Evolutionary conservation across 2,888 invertebrate species (phyloP).

Genomic region (Ormyrus labotus): DNA sequence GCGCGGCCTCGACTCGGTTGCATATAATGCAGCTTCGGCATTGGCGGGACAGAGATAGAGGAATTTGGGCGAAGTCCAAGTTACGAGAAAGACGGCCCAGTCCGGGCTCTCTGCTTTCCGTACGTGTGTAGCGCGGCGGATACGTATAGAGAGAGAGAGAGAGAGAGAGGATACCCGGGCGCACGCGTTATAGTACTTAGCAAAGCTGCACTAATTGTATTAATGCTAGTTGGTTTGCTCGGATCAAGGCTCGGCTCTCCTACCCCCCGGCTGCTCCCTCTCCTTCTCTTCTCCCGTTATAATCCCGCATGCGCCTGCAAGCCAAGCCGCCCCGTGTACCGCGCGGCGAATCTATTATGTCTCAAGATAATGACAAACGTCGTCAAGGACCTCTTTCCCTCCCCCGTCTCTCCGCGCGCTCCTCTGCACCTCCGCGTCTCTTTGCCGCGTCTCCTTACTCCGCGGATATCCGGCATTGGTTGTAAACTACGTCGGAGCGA

Average conservation of each 20-base stretch:
- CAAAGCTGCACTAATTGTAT: slow-evolving; percentile 74
- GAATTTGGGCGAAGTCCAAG: slow-evolving; percentile 71
- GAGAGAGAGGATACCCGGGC: slow-evolving; percentile 43
- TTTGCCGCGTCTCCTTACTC: neutral
- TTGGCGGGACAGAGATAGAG: slow-evolving; percentile 40
- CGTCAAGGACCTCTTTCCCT: slow-evolving; percentile 13
- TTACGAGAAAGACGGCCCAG: slow-evolving; percentile 59
- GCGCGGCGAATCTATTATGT: slow-evolving; percentile 65
- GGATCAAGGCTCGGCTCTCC: slow-evolving; percentile 63
- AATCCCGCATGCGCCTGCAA: slow-evolving; percentile 61
- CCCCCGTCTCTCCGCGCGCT: neutral
- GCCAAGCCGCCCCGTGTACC: slow-evolving; percentile 61
- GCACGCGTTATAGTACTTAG: slow-evolving; percentile 70
- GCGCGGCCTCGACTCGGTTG: slow-evolving; percentile 40
- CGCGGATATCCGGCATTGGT: slow-evolving; percentile 29
- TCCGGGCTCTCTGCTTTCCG: neutral
- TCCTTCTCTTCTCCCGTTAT: slow-evolving; percentile 60
- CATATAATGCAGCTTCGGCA: slow-evolving; percentile 43
- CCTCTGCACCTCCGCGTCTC: neutral
- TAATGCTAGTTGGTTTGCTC: slow-evolving; percentile 71
- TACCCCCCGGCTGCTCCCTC: slow-evolving; percentile 4
- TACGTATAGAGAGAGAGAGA: slow-evolving; percentile 4
- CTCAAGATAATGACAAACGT: slow-evolving; percentile 56
- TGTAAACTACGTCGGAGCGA: too few species aligned
- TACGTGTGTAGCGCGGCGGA: neutral